These are phyloP conservation scores for Drosophila virilis DNA, from an alignment of 1,140 invertebrate genomes.

Conservation along the genomic window DNA sequence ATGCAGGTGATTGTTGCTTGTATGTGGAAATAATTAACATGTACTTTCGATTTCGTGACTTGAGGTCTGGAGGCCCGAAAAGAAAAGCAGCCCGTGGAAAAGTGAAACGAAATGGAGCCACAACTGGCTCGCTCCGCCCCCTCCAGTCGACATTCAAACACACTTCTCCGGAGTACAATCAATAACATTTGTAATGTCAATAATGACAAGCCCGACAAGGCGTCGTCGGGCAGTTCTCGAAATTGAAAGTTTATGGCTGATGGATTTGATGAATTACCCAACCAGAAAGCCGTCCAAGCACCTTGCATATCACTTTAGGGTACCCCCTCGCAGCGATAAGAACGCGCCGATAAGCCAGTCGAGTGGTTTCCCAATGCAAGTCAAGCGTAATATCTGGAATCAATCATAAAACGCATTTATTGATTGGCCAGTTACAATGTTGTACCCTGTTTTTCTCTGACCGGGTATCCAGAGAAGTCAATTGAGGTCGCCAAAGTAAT, in stretches of 20 bases:
- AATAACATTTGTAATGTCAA: constrained; percentile 82
- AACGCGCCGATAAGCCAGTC: constrained; percentile 31
- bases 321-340: constrained; percentile 21
- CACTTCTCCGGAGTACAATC: constrained; percentile 50
- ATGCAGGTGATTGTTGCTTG: constrained; percentile 77
- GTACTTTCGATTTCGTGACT: constrained; percentile 77
- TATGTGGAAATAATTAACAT: constrained; percentile 81
- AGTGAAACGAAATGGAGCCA: constrained; percentile 42
- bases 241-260: constrained; percentile 57
- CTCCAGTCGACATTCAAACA: not conserved
- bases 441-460: not conserved
- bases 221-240: constrained; percentile 27
- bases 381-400: constrained; percentile 27
- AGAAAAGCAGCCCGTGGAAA: constrained; percentile 34
- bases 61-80: constrained; percentile 12
- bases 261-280: constrained; percentile 66
- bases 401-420: constrained; percentile 67
- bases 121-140: not conserved
- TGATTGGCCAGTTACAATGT: constrained; percentile 37
- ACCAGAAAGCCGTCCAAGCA: constrained; percentile 44
- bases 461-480: constrained; percentile 10
- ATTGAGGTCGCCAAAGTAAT: constrained; percentile 52
- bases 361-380: constrained; percentile 40
- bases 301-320: constrained; percentile 67
- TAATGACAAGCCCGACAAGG: constrained; percentile 66